Evolutionary conservation across 1,140 invertebrate genomes (phyloP).

Genomic region (Potamilus streckersoni): DNA sequence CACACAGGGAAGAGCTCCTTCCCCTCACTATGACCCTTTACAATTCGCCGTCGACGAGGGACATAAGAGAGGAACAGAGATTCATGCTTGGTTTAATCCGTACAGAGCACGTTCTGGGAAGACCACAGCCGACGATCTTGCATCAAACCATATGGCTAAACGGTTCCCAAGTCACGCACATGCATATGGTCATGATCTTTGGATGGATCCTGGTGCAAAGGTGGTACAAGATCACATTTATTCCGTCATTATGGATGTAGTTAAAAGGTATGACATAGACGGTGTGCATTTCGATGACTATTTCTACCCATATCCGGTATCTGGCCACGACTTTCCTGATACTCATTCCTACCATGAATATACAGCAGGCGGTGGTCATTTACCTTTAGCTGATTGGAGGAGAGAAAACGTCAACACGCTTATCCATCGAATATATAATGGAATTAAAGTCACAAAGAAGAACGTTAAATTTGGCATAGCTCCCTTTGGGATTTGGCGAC

Average conservation of each 20-base stretch:
- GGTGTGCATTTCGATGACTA: conserved; percentile 65
- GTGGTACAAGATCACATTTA: conserved; percentile 44
- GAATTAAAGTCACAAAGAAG: conserved; percentile 44
- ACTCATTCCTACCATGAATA: conserved; percentile 52
- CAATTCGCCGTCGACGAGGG: conserved; percentile 47
- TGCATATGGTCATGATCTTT: conserved; percentile 51
- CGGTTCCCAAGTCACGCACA: conserved; percentile 50
- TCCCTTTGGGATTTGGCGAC: conserved; percentile 63
- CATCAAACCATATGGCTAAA: conserved; percentile 55
- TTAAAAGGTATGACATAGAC: conserved; percentile 60
- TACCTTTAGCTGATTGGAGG: conserved; percentile 55
- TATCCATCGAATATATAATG: conserved; percentile 41
- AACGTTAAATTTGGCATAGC: conserved; percentile 59
- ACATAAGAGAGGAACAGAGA: conserved; percentile 53
- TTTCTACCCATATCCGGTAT: conserved; percentile 64
- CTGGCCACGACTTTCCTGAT: conserved; percentile 54
- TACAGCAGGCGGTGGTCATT: conserved; percentile 42
- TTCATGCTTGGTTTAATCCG: conserved; percentile 65
- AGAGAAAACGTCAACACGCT: conserved; percentile 57
- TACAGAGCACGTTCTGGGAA: conserved; percentile 49
- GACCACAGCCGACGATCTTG: conserved; percentile 41
- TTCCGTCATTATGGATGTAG: conserved; percentile 53
- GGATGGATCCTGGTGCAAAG: conserved; percentile 61
- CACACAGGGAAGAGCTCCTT: conserved; percentile 53
- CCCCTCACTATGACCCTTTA: conserved; percentile 59